Percentiles rank a stretch among this genome's conserved stretches.
These are phyloP conservation scores for Osmerus mordax DNA, from an alignment of 2,113 vertebrate genomes.

Conservation along the genomic window DNA sequence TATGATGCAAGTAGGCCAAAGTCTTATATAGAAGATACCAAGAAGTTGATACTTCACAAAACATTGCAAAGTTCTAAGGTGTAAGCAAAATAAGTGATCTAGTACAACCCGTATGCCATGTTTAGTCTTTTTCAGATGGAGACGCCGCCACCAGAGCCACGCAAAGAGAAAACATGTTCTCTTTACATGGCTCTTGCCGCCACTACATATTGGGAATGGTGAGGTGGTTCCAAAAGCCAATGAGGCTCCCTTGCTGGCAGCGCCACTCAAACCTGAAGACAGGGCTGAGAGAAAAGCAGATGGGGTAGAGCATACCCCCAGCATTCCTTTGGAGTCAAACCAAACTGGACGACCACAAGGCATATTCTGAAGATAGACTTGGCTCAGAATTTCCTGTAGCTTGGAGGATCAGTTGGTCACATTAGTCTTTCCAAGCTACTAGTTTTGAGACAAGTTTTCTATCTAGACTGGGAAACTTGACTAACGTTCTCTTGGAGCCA, in stretches of 20 bases:
- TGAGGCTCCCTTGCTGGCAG: background rate
- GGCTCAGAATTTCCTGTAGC: background rate
- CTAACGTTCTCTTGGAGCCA: background rate
- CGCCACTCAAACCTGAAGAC: background rate
- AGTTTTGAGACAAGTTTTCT: background rate
- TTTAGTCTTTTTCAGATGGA: no score
- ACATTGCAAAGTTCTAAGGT: no score
- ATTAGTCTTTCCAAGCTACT: background rate
- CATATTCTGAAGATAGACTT: background rate
- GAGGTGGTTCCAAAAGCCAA: background rate
- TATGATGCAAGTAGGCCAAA: no score
- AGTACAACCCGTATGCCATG: no score
- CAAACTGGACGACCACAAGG: constrained; percentile 6
- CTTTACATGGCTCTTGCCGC: no score
- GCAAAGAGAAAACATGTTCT: no score
- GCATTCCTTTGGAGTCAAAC: constrained; percentile 39
- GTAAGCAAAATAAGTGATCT: no score
- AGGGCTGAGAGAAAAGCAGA: constrained; percentile 6
- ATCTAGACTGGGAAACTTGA: background rate
- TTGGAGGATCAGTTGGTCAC: background rate
- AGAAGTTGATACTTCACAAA: no score
- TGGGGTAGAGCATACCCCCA: constrained; percentile 17
- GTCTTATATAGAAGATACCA: no score
- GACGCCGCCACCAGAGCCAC: no score
- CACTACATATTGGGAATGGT: no score